These are phyloP conservation scores for Tor tambroides DNA, from an alignment of 2,113 vertebrate species.

Conservation along the genomic window DNA sequence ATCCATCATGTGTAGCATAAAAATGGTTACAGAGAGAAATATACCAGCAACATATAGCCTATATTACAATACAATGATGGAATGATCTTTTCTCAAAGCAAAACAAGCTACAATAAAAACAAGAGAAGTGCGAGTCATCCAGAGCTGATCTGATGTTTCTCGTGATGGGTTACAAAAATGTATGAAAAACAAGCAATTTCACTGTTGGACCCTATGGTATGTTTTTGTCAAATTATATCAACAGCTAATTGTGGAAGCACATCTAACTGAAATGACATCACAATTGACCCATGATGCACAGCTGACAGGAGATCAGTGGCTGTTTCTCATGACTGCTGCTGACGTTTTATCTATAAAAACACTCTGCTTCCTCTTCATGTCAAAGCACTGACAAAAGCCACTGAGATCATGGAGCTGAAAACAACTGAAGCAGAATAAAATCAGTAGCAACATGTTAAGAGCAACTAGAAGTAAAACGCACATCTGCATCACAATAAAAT, in stretches of 20 bases:
- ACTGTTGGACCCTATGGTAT: neutral
- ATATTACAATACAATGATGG: constrained; percentile 32
- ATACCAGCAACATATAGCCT: constrained; percentile 28
- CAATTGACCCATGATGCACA: neutral
- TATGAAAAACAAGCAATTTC: too few species aligned
- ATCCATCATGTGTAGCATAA: constrained; percentile 28
- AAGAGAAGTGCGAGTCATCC: neutral
- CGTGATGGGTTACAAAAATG: too few species aligned
- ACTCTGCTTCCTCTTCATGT: too few species aligned
- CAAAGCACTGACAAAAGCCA: too few species aligned
- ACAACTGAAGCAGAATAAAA: constrained; percentile 1
- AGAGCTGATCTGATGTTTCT: neutral
- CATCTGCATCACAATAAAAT: neutral
- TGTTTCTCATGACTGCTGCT: too few species aligned
- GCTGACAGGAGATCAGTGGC: neutral
- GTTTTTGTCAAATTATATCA: neutral
- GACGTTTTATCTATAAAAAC: too few species aligned
- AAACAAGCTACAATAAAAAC: neutral
- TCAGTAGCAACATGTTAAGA: constrained; percentile 7
- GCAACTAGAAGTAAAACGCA: neutral
- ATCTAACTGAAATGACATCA: neutral
- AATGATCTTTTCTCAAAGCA: constrained; percentile 24
- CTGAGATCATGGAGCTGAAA: neutral
- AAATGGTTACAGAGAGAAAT: constrained; percentile 32
- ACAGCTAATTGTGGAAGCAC: neutral